phyloP scores from a whole-genome alignment of 2,797 vertebrate genomes.

The Geotrypetes seraphini region DNA sequence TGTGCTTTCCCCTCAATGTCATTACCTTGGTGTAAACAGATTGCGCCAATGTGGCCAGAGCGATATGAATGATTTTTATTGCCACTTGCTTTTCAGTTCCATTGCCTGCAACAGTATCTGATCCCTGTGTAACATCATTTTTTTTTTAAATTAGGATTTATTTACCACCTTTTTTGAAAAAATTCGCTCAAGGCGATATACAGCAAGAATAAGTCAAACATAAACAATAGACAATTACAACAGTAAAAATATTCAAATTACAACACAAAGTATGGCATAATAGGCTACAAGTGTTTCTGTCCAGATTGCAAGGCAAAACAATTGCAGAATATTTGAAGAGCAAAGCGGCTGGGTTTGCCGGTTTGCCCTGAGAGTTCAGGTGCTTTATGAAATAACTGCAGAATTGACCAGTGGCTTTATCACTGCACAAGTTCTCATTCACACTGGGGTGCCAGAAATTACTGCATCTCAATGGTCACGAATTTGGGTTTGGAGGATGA shows the following conservation, averaged over 20 bases:
- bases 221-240: too few species aligned
- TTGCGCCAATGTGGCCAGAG: constrained; percentile 85
- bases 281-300: constrained; percentile 67
- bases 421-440: constrained; percentile 83
- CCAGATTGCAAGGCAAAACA: constrained; percentile 77
- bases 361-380: constrained; percentile 75
- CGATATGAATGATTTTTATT: constrained; percentile 95
- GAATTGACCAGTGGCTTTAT: constrained; percentile 76
- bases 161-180: too few species aligned
- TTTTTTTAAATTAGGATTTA: too few species aligned
- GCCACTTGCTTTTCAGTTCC: constrained; percentile 68
- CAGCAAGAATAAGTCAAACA: too few species aligned
- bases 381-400: constrained; percentile 80
- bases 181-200: too few species aligned
- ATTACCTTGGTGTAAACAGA: constrained; percentile 72
- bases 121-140: constrained; percentile 84
- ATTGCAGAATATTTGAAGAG: constrained; percentile 91
- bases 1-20: constrained; percentile 93
- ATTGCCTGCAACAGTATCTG: constrained; percentile 73
- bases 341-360: constrained; percentile 92
- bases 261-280: too few species aligned
- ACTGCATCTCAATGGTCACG: too few species aligned
- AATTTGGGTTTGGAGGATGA: too few species aligned
- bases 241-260: too few species aligned
- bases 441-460: constrained; percentile 85